phyloP scores from a whole-genome alignment of 2,888 invertebrate species.

The Luperina nickerlii region DNA sequence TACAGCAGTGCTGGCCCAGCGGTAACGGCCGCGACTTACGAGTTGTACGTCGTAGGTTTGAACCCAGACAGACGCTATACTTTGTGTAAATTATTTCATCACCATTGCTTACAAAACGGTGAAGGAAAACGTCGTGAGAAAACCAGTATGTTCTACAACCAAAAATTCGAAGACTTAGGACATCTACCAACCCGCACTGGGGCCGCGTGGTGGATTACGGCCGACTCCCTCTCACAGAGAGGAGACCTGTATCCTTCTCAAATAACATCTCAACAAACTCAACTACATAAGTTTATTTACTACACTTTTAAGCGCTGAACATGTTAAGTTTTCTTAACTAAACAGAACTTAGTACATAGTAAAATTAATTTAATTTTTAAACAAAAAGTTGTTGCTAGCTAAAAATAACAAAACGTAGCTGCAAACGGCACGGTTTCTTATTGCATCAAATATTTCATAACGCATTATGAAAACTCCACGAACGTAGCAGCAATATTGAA shows the following conservation, averaged over 20 bases:
- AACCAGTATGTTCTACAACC: neutral
- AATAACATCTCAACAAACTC: neutral
- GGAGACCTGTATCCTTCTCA: neutral
- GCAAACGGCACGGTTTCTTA: constrained; percentile 2
- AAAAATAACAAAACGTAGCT: constrained; percentile 2
- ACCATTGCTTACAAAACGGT: neutral
- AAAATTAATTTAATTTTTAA: neutral
- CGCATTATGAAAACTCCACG: constrained; percentile 13
- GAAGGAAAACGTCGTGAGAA: neutral
- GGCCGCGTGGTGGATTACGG: too few species aligned
- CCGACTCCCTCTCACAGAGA: neutral
- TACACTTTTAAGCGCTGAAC: neutral
- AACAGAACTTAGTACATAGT: constrained; percentile 13
- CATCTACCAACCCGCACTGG: too few species aligned
- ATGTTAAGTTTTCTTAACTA: neutral
- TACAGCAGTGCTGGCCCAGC: neutral
- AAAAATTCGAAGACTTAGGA: too few species aligned
- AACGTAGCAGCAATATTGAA: constrained; percentile 25
- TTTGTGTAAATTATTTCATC: neutral
- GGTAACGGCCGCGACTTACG: neutral
- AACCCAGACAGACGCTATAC: neutral
- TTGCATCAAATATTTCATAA: constrained; percentile 36
- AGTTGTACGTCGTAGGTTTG: neutral
- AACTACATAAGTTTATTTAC: neutral
- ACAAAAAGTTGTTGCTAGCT: neutral